phyloP scores from a whole-genome alignment of 2,113 vertebrate species.

The Rana temporaria region DNA sequence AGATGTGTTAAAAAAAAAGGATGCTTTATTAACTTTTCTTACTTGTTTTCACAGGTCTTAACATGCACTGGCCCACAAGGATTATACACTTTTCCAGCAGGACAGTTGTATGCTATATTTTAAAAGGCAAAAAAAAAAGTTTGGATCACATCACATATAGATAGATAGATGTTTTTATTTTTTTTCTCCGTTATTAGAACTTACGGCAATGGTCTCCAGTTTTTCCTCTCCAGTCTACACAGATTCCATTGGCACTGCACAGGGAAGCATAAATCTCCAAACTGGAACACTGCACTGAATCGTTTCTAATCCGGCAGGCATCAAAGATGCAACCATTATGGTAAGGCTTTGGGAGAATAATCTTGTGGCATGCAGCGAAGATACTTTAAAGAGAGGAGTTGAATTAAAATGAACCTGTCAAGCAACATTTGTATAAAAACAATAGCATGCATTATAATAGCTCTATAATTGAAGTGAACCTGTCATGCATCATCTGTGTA shows the following conservation, averaged over 20 bases:
- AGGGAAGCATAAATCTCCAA: conserved; percentile 83
- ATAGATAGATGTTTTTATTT: too few relatives aligned
- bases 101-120: conserved; percentile 76
- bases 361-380: conserved; percentile 73
- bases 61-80: conserved; percentile 77
- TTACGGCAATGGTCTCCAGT: conserved; percentile 81
- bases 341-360: conserved; percentile 71
- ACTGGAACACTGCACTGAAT: conserved; percentile 71
- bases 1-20: too few relatives aligned
- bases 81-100: conserved; percentile 73
- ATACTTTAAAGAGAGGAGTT: conserved; percentile 65
- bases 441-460: too few relatives aligned
- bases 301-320: conserved; percentile 62
- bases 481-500: too few relatives aligned
- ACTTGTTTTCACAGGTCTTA: conserved; percentile 79
- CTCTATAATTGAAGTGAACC: too few relatives aligned
- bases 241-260: conserved; percentile 76
- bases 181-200: conserved; percentile 36
- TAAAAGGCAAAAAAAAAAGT: background rate
- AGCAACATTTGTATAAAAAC: too few relatives aligned
- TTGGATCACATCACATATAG: background rate
- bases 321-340: conserved; percentile 76
- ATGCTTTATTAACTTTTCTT: conserved; percentile 36
- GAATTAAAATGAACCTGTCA: background rate
- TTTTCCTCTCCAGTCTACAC: conserved; percentile 82